A percentile compares a stretch with the other conserved stretches of the same genome.
Conservation (phyloP, 2,888 invertebrate genomes). For the Heterodera filipjevi region DNA sequence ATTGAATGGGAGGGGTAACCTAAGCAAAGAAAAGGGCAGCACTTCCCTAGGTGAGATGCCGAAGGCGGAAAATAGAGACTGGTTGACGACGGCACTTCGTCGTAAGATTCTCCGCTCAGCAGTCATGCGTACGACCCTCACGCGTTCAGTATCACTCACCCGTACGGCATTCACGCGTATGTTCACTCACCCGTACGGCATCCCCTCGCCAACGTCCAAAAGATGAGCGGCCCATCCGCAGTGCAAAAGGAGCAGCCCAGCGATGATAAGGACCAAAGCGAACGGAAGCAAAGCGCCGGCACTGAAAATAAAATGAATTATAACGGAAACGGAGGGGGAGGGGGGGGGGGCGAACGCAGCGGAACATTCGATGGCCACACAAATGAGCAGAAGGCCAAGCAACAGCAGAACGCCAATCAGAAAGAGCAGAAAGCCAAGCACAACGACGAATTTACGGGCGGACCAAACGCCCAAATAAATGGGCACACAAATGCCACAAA, state of each 20-base stretch:
- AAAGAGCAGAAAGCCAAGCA: conserved; percentile 60
- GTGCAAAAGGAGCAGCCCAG: conserved; percentile 63
- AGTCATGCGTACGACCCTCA: background rate
- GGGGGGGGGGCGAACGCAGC: conserved; percentile 47
- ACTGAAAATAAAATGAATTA: conserved; percentile 38
- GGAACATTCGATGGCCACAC: conserved; percentile 62
- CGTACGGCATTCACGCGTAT: background rate
- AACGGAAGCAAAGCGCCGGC: conserved; percentile 59
- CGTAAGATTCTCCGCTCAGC: too few species aligned
- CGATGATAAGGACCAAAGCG: conserved; percentile 61
- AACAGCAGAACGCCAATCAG: conserved; percentile 61
- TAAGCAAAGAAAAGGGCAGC: background rate
- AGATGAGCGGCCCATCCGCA: conserved; percentile 65
- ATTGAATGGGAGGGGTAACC: background rate
- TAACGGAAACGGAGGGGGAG: background rate
- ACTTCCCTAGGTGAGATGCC: too few species aligned
- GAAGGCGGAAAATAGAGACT: too few species aligned
- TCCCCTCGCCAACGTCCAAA: conserved; percentile 55
- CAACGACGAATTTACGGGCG: conserved; percentile 58
- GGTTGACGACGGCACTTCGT: background rate
- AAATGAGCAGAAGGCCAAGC: conserved; percentile 58
- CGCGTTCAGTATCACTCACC: background rate
- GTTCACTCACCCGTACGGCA: conserved; percentile 10
- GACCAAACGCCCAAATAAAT: conserved; percentile 61
- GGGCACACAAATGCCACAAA: conserved; percentile 63